phyloP scores from a whole-genome alignment of 2,888 invertebrate genomes.

The Conus canariensis region DNA sequence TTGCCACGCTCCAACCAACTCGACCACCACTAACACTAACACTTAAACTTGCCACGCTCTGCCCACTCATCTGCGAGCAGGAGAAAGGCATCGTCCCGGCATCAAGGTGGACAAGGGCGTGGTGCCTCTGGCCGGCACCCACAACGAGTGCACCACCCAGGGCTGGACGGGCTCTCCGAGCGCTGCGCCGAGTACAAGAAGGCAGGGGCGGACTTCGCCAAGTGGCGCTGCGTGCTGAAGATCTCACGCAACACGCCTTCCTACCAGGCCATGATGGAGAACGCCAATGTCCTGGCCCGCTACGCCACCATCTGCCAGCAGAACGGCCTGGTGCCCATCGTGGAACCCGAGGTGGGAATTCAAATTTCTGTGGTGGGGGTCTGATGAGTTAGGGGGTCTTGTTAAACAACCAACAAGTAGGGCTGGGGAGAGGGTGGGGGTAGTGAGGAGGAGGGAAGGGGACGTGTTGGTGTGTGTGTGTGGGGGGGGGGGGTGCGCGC shows the following conservation, averaged over 20 bases:
- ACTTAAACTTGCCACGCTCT: too few species aligned
- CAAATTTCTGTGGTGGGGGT: background rate
- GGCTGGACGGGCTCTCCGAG: constrained; percentile 94
- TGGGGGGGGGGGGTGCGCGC: background rate
- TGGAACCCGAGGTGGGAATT: constrained; percentile 93
- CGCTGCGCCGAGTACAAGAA: constrained; percentile 98
- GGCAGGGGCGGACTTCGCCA: constrained; percentile 97
- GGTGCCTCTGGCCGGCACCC: constrained; percentile 92
- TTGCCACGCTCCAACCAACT: background rate
- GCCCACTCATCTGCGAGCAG: constrained; percentile 42
- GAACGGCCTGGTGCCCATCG: constrained; percentile 98
- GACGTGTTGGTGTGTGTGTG: background rate
- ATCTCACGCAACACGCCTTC: constrained; percentile 94
- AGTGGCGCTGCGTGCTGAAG: constrained; percentile 98
- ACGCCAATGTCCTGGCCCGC: constrained; percentile 96
- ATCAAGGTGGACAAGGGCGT: constrained; percentile 94
- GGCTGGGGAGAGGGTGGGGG: background rate
- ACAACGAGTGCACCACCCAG: constrained; percentile 98
- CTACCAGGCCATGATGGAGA: constrained; percentile 93
- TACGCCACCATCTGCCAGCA: constrained; percentile 94
- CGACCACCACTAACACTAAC: too few species aligned
- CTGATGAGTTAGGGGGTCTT: background rate
- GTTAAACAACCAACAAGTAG: too few species aligned
- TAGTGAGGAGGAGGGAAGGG: background rate
- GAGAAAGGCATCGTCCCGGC: constrained; percentile 76